Evolutionary conservation across 2,797 vertebrate species (phyloP), one percentile per base, ranked within the genome.

Genomic region (Poecile montanus): DNA sequence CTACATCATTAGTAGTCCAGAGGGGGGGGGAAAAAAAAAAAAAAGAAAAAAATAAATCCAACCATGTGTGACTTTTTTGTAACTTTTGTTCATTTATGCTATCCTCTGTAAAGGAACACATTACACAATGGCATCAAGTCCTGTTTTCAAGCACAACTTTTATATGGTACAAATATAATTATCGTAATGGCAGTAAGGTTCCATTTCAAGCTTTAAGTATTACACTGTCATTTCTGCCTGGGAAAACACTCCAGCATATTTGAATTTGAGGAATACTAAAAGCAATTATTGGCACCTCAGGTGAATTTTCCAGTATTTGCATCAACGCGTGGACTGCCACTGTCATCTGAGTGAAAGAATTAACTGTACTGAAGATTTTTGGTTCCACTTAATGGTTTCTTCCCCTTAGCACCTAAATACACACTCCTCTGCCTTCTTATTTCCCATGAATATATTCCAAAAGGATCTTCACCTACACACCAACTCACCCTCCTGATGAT

Each of bases 121-220:
- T 73, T 23, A 53, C 30, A 75, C 9, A 22, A 82, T 16, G 50
- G 30, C 16, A 77, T 67, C 87, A 65, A 92, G 47, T 72, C 61
- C 47, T 65, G 32, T 86, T 88, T 94, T 92, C 82, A 89, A 95
- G 85, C 54, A 83, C 70, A 80, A 32, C 70, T 93, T 88, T 71
- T 54, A 80, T 27, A 67, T 23, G 22, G 30, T 47, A 77, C 47
- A 80, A 65, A 76, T 38, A 38, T 2, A 60, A 81, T 71, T 45
- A 45, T 25, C 27, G 70, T 34, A 1, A 16, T 15, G n/a, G 53
- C 60, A 91, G 11, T 61, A 88, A 88, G 50, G 44, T 75, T 53
- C 47, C 17, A 34, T 74, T 58, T 77, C 27, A 83, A 89, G 25
- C 76, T 93, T 79, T 58, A 80, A 68, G 61, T 42, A 34, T 67